Percentiles rank a stretch among this genome's conserved stretches.
phyloP scores from a whole-genome alignment of 1,140 invertebrate genomes.

The Drosophila kohkoa region DNA sequence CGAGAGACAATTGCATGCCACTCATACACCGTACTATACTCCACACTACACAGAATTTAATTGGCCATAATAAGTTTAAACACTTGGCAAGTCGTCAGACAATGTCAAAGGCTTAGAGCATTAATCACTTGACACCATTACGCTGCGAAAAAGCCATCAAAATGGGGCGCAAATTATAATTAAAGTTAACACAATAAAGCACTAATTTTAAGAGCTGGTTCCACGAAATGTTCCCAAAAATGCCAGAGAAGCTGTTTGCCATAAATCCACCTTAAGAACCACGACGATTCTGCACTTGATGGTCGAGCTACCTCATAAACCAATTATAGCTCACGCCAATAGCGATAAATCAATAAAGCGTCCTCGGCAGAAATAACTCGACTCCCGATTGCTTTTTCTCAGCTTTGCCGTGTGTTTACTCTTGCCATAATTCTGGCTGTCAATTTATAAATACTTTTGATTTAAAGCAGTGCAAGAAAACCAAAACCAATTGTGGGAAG shows the following conservation, averaged over 20 bases:
- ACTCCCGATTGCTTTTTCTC: background rate
- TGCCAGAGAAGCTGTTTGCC: background rate
- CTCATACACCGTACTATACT: background rate
- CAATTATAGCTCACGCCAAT: slow-evolving; percentile 70
- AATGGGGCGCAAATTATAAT: slow-evolving; percentile 55
- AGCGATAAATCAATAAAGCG: slow-evolving; percentile 76
- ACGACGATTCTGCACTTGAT: slow-evolving; percentile 53
- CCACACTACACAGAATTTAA: slow-evolving; percentile 48
- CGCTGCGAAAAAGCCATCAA: slow-evolving; percentile 33
- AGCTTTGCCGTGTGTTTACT: slow-evolving; percentile 54
- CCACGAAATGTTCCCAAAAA: background rate
- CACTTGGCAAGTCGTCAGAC: slow-evolving; percentile 44
- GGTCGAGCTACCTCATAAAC: slow-evolving; percentile 17
- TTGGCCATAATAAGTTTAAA: slow-evolving; percentile 67
- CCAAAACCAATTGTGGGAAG: too few relatives aligned
- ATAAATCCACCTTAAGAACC: slow-evolving; percentile 33
- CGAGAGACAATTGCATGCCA: background rate
- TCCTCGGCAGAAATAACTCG: slow-evolving; percentile 44
- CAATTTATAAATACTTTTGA: slow-evolving; percentile 40
- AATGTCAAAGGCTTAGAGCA: slow-evolving; percentile 37
- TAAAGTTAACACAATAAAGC: slow-evolving; percentile 63
- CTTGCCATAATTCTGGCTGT: slow-evolving; percentile 49
- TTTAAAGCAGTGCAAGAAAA: too few relatives aligned
- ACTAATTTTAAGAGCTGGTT: slow-evolving; percentile 53
- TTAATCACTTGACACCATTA: slow-evolving; percentile 53